Base-by-base conservation (phyloP, 2,888 invertebrate genomes). In the Strigamia crassipes region DNA sequence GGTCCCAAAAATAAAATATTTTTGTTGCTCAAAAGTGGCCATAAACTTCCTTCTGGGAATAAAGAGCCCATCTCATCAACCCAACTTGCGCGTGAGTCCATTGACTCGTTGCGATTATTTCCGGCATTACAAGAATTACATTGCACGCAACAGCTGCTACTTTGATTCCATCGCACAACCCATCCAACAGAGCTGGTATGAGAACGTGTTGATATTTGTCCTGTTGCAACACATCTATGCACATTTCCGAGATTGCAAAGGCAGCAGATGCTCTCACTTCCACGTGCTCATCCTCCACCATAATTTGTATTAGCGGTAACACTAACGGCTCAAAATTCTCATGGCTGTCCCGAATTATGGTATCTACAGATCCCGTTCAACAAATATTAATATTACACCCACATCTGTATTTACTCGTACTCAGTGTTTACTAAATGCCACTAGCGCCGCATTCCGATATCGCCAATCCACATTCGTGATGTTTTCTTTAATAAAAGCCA, bases 131-230 rank as follows among this genome's bases (percentile, higher is more conserved):
- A 27, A 27, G 9, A 9, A 27, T 31, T 73, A 73, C 73, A 31
- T 73, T 73, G 31, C 73, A 73, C 27, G 8, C 73, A 73, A 31
- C n/a, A 31, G 73, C 31, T 31, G 73, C 73, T 5, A 73, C 73
- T 23, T n/a, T 15, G 10, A 31, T 5, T 15, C 23, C 73, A n/a
- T 73, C 73, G 8, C 8, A 8, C 31, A 73, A 31, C 13, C 15
- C 73, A 31, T 73, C n/a, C 73, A 73, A 31, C 13, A 73, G n/a
- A 15, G 73, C 73, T 12, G 73, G 73, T 15, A 73, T 27, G 13
- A 73, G 31, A 73, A 27, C 13, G 0, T 31, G 27, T 31, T 73
- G 73, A 27, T 73, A 73, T n/a, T 73, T 12, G 6, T 27, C 73
- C 1, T 73, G 27, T 31, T 73, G 73, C 31, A 73, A 73, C 23